Evolutionary conservation across 2,888 invertebrate species (phyloP).

Genomic region (Lasioglossum oenotherae): DNA sequence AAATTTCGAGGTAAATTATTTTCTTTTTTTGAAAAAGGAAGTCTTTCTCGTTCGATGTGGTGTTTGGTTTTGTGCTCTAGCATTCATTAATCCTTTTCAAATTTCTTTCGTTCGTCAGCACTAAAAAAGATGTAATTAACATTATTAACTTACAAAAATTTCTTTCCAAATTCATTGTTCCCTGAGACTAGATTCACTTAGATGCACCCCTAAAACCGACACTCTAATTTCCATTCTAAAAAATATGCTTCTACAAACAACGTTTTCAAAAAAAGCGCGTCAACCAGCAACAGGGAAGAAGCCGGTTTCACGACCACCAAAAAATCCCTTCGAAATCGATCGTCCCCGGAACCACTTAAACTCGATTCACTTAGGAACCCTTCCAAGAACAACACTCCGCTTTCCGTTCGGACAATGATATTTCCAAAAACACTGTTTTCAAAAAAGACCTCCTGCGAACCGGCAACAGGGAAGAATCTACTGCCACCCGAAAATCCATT

Average conservation of each 20-base stretch:
- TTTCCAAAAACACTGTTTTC: background rate
- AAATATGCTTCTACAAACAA: background rate
- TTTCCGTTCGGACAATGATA: background rate
- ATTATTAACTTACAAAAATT: too few relatives aligned
- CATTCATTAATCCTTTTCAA: too few relatives aligned
- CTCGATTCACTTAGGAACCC: background rate
- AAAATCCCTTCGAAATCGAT: background rate
- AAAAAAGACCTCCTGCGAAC: background rate
- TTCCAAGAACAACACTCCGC: background rate
- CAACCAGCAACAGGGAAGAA: background rate
- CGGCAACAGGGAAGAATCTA: background rate
- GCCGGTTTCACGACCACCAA: background rate
- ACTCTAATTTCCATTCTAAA: background rate
- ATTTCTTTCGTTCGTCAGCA: background rate
- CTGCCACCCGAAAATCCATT: background rate
- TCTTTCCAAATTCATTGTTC: too few relatives aligned
- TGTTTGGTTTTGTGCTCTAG: too few relatives aligned
- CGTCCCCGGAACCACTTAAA: background rate
- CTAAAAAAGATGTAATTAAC: too few relatives aligned
- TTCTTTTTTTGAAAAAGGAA: too few relatives aligned
- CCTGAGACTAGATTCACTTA: too few relatives aligned
- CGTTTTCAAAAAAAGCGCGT: background rate
- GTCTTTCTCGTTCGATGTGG: too few relatives aligned
- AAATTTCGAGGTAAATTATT: background rate
- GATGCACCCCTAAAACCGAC: too few relatives aligned